Base-by-base conservation (phyloP, 2,113 vertebrate species). In the Camelus bactrianus region DNA sequence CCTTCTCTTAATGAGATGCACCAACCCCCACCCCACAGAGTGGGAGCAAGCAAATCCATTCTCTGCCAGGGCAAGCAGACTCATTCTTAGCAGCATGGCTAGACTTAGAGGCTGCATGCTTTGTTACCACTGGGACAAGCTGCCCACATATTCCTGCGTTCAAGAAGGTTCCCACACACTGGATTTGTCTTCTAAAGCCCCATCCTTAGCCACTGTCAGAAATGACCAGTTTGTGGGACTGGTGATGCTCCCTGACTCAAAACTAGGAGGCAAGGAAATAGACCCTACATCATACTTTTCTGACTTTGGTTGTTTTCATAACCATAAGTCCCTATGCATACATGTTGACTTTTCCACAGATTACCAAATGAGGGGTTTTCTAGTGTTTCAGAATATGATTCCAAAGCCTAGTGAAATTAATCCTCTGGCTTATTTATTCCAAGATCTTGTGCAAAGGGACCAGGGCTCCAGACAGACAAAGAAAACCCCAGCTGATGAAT, bases 321-420 rank as follows among this genome's bases (percentile, higher is more conserved):
- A 42, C n/a, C 46, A 8, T 70, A 60, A 75, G 24, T 35, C 38
- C 11, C 58, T 56, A 24, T 46, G 69, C 65, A 35, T 48, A 79
- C 38, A 58, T 3, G 35, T 82, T 85, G 67, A 85, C 76, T 92
- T 93, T 67, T 76, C n/a, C n/a, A 87, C 70, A 73, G 82, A 77
- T 91, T 69, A 85, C 77, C 82, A 84, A 82, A 54, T 42, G 65
- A 60, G 17, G 24, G 7, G 2, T 7, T 3, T 72, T 54, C 69
- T 38, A 48, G 32, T 62, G 50, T 54, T 75, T 92, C 48, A 73
- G 30, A 58, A 67, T 80, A 42, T 14, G 38, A 89, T 91, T 92
- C 62, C 17, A 76, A 96, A 94, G 50, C 50, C 82, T 86, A 83
- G 73, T n/a, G 32, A 93, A 89, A 79, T 67, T 22, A 85, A 93